Base-by-base conservation (phyloP, 35 echinoderm and acorn worm species). In the Ophioderma brevispina region DNA sequence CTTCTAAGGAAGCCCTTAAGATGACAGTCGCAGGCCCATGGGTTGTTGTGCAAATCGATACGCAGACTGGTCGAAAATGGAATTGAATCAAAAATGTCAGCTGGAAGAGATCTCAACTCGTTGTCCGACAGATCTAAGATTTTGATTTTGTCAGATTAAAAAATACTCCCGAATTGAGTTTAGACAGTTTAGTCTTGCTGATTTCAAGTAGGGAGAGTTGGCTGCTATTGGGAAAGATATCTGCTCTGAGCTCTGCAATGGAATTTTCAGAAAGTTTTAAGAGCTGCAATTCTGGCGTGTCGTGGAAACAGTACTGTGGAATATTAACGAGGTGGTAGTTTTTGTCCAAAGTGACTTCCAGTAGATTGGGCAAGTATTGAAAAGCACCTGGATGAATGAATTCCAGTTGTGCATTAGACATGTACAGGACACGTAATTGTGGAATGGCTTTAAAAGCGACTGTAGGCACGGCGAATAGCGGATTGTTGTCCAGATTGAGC, bases 401-500 rank as follows among this genome's bases (percentile, higher is more conserved):
- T 31, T 64, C 21, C 13, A 93, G 39, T 5, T 52, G 31, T 34
- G 80, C 82, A 38, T 88, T 37, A 38, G 85, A 75, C 55, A 93
- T 52, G 25, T 79, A 52, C 14, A 93, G 31, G 17, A 33, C 35
- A 21, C 25, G 38, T 23, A 92, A 55, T 35, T 87, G 85, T 34
- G 64, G 42, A 49, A 89, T 37, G 14, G 64, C 59, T 25, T 75
- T 82, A 25, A 78, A 32, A 31, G 86, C 78, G 6, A 87, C 46
- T 5, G 50, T 18, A 31, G 92, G 92, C 31, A 89, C 80, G 35
- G 40, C 2, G 18, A 23, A 39, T 23, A 92, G 80, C 1, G 46
- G 86, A 41, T 95, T 95, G 13, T 85, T 23, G 43, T 92, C 40
- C 1, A 93, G 64, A 33, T 93, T 35, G 30, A 93, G 78, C n/a